These are phyloP conservation scores for Spatula clypeata DNA, from an alignment of 2,797 vertebrate genomes.

Conservation along the genomic window DNA sequence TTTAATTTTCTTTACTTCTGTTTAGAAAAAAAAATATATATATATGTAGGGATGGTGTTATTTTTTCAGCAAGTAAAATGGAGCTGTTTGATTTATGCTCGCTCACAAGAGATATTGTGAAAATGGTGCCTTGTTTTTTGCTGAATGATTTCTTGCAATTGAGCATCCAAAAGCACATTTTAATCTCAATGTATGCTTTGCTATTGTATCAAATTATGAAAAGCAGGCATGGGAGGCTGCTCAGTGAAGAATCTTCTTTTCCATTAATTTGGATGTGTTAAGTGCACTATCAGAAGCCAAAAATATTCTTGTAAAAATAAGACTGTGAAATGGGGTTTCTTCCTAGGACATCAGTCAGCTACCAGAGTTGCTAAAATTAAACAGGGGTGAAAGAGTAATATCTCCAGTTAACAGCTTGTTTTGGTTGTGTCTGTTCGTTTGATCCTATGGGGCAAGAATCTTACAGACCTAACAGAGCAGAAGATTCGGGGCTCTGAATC, in stretches of 20 bases:
- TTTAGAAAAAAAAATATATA: background rate
- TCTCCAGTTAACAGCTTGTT: constrained; percentile 43
- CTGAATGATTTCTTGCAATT: constrained; percentile 77
- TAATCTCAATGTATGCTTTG: constrained; percentile 81
- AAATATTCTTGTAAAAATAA: constrained; percentile 75
- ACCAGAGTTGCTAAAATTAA: constrained; percentile 51
- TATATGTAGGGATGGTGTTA: constrained; percentile 45
- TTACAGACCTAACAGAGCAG: background rate
- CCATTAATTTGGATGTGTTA: constrained; percentile 70
- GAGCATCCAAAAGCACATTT: constrained; percentile 82
- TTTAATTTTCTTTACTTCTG: constrained; percentile 81
- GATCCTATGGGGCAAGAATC: background rate
- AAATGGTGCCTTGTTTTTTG: constrained; percentile 76
- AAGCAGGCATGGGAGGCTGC: constrained; percentile 70
- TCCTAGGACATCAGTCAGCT: constrained; percentile 43
- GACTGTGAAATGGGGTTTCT: constrained; percentile 58
- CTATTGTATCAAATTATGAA: constrained; percentile 84
- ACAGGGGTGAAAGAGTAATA: background rate
- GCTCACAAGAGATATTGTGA: constrained; percentile 29
- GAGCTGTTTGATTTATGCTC: constrained; percentile 57
- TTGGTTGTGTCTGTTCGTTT: background rate
- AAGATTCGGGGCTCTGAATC: background rate
- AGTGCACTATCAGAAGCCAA: constrained; percentile 61
- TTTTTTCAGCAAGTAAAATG: constrained; percentile 70
- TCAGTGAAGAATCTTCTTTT: constrained; percentile 80